Evolutionary conservation across 2,113 vertebrate genomes (phyloP), one percentile per base, ranked within the genome.

Genomic region (Myrmophylax atrothorax): DNA sequence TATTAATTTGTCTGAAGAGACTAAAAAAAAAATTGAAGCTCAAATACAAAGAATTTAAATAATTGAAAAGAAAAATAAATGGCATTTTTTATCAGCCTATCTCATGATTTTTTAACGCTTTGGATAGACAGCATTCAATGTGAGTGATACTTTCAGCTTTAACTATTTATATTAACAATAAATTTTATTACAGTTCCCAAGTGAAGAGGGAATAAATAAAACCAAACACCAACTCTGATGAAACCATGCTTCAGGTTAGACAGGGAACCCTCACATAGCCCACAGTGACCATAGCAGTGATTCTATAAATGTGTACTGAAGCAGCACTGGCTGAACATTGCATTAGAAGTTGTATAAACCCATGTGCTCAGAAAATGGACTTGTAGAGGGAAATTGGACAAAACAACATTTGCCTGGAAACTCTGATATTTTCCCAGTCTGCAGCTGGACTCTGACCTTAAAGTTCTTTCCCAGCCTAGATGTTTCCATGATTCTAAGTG

Each of bases 381-480:
- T 47, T 75, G n/a, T 22, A 75, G 38, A 68, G 11, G 47, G 14
- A 68, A 76, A 83, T 62, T 14, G 46, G 16, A 26, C 33, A 55
- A 68, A 9, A 17, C 29, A 55, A 42, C 14, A 42, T 55, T 35
- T 35, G 25, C 18, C 4, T 31, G 25, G 11, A 31, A 76, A 42
- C 12, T 19, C 26, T 16, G 55, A 19, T 63, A 37, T 37, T 69
- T 83, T 55, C 47, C 59, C 26, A 83, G 9, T 18, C 25, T 49
- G 1, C 31, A 1, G 25, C 3, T 26, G 20, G 8, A 42, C 35
- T 35, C 25, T 8, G 6, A 31, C 5, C 8, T 33, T 37, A 26
- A 76, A 35, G 14, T 13, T 33, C 17, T 76, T 49, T 55, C 35
- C 14, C 6, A 49, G 18, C 3, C 9, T 7, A 42, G 69, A 42